These are phyloP conservation scores for Erebia epiphron DNA, from an alignment of 2,888 invertebrate species.

Conservation along the genomic window DNA sequence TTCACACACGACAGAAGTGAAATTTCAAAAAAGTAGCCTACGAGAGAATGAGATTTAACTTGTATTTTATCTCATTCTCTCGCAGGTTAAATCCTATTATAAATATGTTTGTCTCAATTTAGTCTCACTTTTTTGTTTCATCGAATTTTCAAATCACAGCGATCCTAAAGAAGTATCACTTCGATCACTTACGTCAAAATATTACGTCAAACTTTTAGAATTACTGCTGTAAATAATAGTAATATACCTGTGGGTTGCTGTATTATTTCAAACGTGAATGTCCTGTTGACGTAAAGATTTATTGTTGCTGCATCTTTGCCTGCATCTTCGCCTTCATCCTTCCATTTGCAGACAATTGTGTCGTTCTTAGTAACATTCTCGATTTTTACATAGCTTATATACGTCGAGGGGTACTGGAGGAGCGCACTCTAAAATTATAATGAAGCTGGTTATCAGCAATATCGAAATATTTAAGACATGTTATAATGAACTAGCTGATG, in stretches of 20 bases:
- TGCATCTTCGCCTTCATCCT: slow-evolving; percentile 48
- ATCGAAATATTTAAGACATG: too few relatives aligned
- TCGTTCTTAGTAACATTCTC: slow-evolving; percentile 52
- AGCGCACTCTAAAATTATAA: slow-evolving; percentile 50
- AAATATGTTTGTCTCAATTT: too few relatives aligned
- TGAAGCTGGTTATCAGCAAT: background rate
- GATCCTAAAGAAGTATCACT: too few relatives aligned
- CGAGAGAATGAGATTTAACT: too few relatives aligned
- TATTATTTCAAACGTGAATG: slow-evolving; percentile 59
- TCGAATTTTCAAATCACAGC: too few relatives aligned
- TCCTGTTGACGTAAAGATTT: slow-evolving; percentile 58
- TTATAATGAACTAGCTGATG: too few relatives aligned
- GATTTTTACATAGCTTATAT: slow-evolving; percentile 60
- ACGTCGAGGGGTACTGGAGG: slow-evolving; percentile 57
- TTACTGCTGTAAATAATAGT: background rate
- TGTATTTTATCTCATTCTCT: too few relatives aligned
- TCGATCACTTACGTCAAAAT: too few relatives aligned
- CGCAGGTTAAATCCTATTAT: too few relatives aligned
- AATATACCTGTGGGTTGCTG: slow-evolving; percentile 57
- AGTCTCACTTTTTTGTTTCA: too few relatives aligned
- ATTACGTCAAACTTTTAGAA: background rate
- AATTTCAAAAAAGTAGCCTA: too few relatives aligned
- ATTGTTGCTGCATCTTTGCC: slow-evolving; percentile 42
- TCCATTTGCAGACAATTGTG: slow-evolving; percentile 59
- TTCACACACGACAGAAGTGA: too few relatives aligned